Base-by-base conservation (phyloP, 2,113 vertebrate species). In the Otis tarda region DNA sequence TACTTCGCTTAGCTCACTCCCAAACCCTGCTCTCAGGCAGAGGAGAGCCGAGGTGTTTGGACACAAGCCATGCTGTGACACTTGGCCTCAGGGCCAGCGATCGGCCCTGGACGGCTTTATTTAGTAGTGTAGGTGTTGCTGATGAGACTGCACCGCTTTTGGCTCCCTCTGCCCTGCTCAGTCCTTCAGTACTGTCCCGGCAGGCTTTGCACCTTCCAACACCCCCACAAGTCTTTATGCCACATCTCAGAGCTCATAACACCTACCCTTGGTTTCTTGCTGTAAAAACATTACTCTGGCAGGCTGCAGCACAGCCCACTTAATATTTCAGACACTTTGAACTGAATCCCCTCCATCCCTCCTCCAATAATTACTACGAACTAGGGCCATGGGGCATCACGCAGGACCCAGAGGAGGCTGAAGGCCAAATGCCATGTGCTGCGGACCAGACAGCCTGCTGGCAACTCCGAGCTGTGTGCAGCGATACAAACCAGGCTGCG, bases 251-350 rank as follows among this genome's bases (percentile, higher is more conserved):
- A 88, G 83, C 92, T 94, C 20, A 0, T 80, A 92, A 95, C 94
- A 90, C 71, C 83, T 88, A 87, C 90, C 75, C 68, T 90, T 31
- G 24, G 17, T 35, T 89, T 93, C 49, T 83, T 53, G 22, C 70
- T 95, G 20, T 83, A 68, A 86, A 95, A 97, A 95, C 86, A 96
- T 30, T 49, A 39, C 20, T 85, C 94, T 97, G 96, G 86, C 88
- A 97, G 75, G 35, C 88, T 94, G 75, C 74, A 89, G 63, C 15
- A 21, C 45, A 73, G 70, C 45, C 76, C 75, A 90, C 70, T 91
- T 82, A 81, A 85, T 95, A 93, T 90, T 93, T 91, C 94, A 95
- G 92, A 73, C 74, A 35, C 70, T 68, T 94, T 85, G 78, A 94
- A 93, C 43, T 30, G 53, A 89, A 25, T 4, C 59, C 60, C 74